Base-by-base conservation (phyloP, 53 echinoderm and acorn worm species). In the Luidia sarsii region DNA sequence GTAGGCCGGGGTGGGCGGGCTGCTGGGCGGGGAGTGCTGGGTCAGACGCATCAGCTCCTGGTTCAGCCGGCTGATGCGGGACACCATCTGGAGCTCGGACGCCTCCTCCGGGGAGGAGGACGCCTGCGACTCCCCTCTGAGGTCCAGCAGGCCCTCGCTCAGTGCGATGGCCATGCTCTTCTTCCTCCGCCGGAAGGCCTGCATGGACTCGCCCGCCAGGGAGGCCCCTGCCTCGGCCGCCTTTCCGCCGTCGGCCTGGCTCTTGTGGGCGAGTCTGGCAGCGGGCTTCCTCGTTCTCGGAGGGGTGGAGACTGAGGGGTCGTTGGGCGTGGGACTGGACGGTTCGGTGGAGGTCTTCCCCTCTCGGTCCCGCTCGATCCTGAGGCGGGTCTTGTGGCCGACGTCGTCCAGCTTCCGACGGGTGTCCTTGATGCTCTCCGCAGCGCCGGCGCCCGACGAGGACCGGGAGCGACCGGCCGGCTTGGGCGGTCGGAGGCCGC, bases 151-250 rank as follows among this genome's bases (percentile, higher is more conserved):
- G 23, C 97, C 97, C 68, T 94, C 97, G 37, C 89, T 83, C 49
- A 93, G 34, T 31, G 97, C 97, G n/a, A 94, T 80, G 20, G 90
- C 80, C 80, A 97, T 82, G 62, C 97, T 97, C 73, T 83, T 86
- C 63, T 91, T 90, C 32, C 97, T 81, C 39, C 87, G 71, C 1
- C 82, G 45, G 11, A 68, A 80, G 25, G 70, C 84, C 2, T 45
- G 36, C 55, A 66, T 33, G 11, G 69, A 49, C 37, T 71, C 50
- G 6, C 80, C 48, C n/a, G n/a, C n/a, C 48, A 77, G 21, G 30
- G 52, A 20, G 28, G 27, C 25, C 13, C n/a, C 28, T 34, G 70
- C 16, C n/a, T n/a, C n/a, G n/a, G n/a, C n/a, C n/a, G n/a, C n/a
- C n/a, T n/a, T n/a, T n/a, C n/a, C n/a, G 43, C 23, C 45, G 10